Evolutionary conservation across 2,113 vertebrate genomes (phyloP).

Genomic region (Pterocles burchelli): DNA sequence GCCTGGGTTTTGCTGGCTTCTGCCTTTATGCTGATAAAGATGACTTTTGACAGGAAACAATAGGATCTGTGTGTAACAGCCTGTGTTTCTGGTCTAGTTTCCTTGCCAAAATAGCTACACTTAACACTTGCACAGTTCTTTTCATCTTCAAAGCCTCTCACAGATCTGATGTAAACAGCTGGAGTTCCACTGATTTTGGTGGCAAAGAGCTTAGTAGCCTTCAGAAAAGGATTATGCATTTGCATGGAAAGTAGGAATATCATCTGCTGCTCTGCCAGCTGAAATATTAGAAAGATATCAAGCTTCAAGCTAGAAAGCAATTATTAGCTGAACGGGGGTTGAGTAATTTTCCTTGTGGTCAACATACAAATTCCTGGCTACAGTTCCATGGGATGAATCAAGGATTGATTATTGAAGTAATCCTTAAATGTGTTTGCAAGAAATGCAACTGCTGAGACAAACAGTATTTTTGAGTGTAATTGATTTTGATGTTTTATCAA

Average conservation of each 20-base stretch:
- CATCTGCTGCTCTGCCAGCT: constrained; percentile 5
- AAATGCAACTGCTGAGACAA: not conserved
- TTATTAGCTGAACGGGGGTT: not conserved
- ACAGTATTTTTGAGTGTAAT: not conserved
- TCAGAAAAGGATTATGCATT: constrained; percentile 52
- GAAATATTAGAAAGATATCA: not conserved
- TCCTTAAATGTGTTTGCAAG: constrained; percentile 1
- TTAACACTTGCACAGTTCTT: constrained; percentile 21
- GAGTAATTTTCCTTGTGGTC: not conserved
- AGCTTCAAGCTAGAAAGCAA: not conserved
- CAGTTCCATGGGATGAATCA: not conserved
- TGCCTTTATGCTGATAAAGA: constrained; percentile 16
- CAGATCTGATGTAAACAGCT: not conserved
- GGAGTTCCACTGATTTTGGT: constrained; percentile 35
- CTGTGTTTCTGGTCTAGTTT: not conserved
- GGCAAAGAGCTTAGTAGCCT: constrained; percentile 39
- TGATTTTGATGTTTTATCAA: not conserved
- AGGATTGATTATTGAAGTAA: not conserved
- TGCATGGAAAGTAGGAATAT: constrained; percentile 27
- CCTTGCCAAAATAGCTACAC: constrained; percentile 48
- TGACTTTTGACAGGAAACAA: constrained; percentile 36
- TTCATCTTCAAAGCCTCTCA: constrained; percentile 64
- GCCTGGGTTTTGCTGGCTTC: not conserved
- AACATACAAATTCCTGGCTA: not conserved
- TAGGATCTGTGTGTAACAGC: not conserved